Conservation (phyloP, 2,113 vertebrate genomes). For the Polyodon spathula region DNA sequence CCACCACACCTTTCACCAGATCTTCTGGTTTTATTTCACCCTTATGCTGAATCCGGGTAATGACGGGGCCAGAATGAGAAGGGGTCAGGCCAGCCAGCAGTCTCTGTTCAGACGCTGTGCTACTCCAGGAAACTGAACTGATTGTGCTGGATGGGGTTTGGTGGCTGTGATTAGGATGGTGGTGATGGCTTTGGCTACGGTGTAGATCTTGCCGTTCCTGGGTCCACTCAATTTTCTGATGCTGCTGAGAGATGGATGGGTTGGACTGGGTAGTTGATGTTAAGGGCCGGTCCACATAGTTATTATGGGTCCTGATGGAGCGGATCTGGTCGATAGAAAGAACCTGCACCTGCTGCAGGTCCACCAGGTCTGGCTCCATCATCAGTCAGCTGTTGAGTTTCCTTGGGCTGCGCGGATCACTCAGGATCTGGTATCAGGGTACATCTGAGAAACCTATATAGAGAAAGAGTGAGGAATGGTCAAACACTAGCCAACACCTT, state of each 20-base stretch:
- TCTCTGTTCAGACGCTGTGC: conserved; percentile 84
- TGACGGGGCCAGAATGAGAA: conserved; percentile 71
- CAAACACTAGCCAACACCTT: too few species aligned
- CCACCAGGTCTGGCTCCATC: conserved; percentile 69
- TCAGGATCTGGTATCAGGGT: conserved; percentile 73
- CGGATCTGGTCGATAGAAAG: conserved; percentile 91
- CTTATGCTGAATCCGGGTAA: conserved; percentile 72
- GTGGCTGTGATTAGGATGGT: conserved; percentile 63
- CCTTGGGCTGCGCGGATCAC: too few species aligned
- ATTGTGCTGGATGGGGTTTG: conserved; percentile 90
- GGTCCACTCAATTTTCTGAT: too few species aligned
- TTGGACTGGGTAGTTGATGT: conserved; percentile 54
- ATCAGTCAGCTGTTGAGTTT: too few species aligned
- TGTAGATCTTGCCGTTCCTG: conserved; percentile 49
- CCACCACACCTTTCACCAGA: conserved; percentile 57
- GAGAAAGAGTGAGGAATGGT: conserved; percentile 26
- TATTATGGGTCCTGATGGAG: conserved; percentile 83
- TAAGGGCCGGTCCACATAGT: conserved; percentile 88
- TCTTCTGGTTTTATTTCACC: conserved; percentile 65
- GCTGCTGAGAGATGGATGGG: conserved; percentile 61
- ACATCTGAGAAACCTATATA: conserved; percentile 78
- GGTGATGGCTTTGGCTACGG: conserved; percentile 78
- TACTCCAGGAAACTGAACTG: conserved; percentile 87
- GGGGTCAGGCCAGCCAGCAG: conserved; percentile 74
- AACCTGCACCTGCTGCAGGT: conserved; percentile 71